phyloP scores from a whole-genome alignment of 2,888 invertebrate species.

The Limnephilus rhombicus region DNA sequence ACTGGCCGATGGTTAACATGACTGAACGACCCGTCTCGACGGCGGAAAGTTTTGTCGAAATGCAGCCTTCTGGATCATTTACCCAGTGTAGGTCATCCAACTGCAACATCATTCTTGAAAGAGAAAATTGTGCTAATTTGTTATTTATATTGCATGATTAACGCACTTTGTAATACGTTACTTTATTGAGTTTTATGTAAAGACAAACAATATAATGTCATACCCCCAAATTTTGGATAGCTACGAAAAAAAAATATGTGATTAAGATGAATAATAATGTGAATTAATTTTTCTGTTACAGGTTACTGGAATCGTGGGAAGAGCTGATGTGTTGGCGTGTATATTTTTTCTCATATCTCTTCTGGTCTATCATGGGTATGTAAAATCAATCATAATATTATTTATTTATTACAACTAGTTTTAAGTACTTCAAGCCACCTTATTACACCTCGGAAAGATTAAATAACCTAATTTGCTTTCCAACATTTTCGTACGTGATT shows the following conservation, averaged over 20 bases:
- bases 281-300: conserved; percentile 70
- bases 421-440: background rate
- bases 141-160: background rate
- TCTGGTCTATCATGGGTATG: conserved; percentile 89
- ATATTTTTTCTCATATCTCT: conserved; percentile 89
- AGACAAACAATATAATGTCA: background rate
- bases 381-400: conserved; percentile 59
- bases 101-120: background rate
- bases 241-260: background rate
- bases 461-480: background rate
- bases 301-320: conserved; percentile 92
- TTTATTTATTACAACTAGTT: background rate
- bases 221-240: background rate
- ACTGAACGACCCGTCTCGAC: too few relatives aligned
- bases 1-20: too few relatives aligned
- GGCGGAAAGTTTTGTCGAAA: too few relatives aligned
- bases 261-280: background rate
- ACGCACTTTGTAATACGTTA: too few relatives aligned
- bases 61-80: too few relatives aligned
- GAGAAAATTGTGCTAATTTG: background rate
- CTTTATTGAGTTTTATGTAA: too few relatives aligned
- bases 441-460: background rate
- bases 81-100: background rate
- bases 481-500: background rate
- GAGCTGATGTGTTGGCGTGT: conserved; percentile 92